Evolutionary conservation across 2,113 vertebrate genomes (phyloP), one percentile per base, ranked within the genome.

Genomic region (Cariama cristata): DNA sequence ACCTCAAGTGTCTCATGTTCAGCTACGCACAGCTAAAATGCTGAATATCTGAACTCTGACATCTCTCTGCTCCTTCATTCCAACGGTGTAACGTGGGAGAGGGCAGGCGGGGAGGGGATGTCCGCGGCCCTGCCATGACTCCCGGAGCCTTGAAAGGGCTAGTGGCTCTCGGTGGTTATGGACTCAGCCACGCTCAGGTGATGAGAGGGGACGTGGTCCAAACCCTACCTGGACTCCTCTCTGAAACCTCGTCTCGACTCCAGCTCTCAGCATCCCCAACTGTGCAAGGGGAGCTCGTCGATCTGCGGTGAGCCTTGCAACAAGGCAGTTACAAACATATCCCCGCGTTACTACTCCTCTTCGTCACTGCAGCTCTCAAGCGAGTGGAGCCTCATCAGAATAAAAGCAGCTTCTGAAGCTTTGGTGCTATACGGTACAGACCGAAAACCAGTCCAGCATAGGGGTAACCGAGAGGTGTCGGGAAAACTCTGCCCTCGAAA

Each of bases 51-150:
- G 44, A 59, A 12, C 30, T 11, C 59, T n/a, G 72, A 17, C 67
- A 14, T 58, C 55, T 58, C 73, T 28, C 60, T 52, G 73, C 53
- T 44, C 40, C 72, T 60, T 38, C 20, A 6, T 4, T 24, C 1
- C 1, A 21, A 45, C 0, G 2, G 27, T n/a, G 3, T 11, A 20
- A 47, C 0, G 2, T 0, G 15, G 50, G 33, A 35, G 24, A 68
- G 45, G 63, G 50, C 30, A 14, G 62, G 71, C 42, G 21, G n/a
- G 52, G 58, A 47, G 9, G 26, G 35, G 11, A 20, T 11, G 3
- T 15, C 79, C 47, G 35, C 55, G 63, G 62, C 42, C 32, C 77
- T 44, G 71, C 56, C 22, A 23, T 49, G 55, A 9, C 22, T 27
- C 56, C 68, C 14, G 28, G 32, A n/a, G 66, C 13, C 7, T 56